Base-by-base conservation (phyloP, 1,140 invertebrate species). In the Steinernema khuongi region DNA sequence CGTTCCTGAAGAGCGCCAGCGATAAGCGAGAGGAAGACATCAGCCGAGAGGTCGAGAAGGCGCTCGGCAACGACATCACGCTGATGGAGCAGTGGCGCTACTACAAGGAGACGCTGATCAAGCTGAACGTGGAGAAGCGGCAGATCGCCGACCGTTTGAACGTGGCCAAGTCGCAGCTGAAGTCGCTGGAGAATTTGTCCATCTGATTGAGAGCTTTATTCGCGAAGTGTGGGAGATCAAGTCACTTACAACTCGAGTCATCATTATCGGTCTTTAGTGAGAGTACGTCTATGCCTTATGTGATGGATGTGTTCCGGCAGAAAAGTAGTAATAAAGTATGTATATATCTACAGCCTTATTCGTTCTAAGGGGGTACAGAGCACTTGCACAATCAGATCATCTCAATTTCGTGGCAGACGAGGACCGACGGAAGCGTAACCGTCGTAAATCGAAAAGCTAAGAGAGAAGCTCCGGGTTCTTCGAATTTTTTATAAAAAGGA, bases 121-220 rank as follows among this genome's bases (percentile, higher is more conserved):
- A 60, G 50, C 50, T 60, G 50, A 60, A 60, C 50, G 50, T 60
- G 50, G 50, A 60, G 50, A 60, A 60, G 22, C 50, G 50, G 50
- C 50, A 60, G 50, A 60, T 60, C 50, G 50, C 50, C 50, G 50
- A 60, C 50, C 50, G 50, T 7, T 22, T 60, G 50, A 60, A 60
- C 50, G 50, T 60, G 22, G 50, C 50, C 14, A 60, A 60, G 22
- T 60, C 50, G 50, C 50, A 60, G 50, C 50, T 60, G 50, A 60
- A 60, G 50, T 60, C 50, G 11, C 22, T 60, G 50, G 7, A 60
- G 7, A 60, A 14, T 26, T 60, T 60, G 50, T 11, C 50, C 2
- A 14, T 60, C 2, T 60, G 50, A 60, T n/a, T n/a, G n/a, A 60
- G 50, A 60, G 50, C 50, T 60, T 60, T 60, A 60, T 60, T 41